Evolutionary conservation across 2,797 vertebrate species (phyloP), one percentile per base, ranked within the genome.

Genomic region (Euthynnus affinis): DNA sequence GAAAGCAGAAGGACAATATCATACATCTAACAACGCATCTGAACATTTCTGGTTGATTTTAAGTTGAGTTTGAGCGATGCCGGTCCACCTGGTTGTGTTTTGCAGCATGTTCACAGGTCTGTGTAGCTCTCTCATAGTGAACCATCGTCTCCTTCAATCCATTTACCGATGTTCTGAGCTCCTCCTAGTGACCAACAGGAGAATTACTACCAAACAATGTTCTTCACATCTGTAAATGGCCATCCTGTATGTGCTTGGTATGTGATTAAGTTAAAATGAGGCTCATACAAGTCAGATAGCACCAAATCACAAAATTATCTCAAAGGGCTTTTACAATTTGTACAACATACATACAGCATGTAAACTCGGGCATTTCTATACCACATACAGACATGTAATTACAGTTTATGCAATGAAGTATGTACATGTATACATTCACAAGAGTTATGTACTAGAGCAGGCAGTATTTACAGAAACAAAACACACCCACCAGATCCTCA

Each of bases 151-250:
- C 18, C 52, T 71, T 75, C 42, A 90, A 20, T 14, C 48, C 57
- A 18, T 73, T 76, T 48, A 83, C 8, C 6, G 69, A 86, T 37
- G 75, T 46, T 78, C 42, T 80, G 22, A 90, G 86, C 87, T 85
- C 83, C 71, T 6, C 84, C 86, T 90, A 61, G 77, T 72, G 81
- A 49, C 49, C 53, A 75, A 48, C 80, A 48, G 12, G 25, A 78
- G 29, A 81, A 69, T 52, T 2, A 71, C 48, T n/a, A 48, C 20
- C 7, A 67, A 48, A 58, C 7, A 6, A 29, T 48, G 17, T 48
- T 49, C 7, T 18, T 8, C 17, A 46, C 34, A 42, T 42, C 14
- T 42, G 40, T 42, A 42, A 42, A 42, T 42, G 40, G 40, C 18
- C 46, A 2, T 20, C 22, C 4, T 52, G 34, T 14, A 15, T 6